Conservation (phyloP, 2,113 vertebrate species). For the Heptranchias perlo region DNA sequence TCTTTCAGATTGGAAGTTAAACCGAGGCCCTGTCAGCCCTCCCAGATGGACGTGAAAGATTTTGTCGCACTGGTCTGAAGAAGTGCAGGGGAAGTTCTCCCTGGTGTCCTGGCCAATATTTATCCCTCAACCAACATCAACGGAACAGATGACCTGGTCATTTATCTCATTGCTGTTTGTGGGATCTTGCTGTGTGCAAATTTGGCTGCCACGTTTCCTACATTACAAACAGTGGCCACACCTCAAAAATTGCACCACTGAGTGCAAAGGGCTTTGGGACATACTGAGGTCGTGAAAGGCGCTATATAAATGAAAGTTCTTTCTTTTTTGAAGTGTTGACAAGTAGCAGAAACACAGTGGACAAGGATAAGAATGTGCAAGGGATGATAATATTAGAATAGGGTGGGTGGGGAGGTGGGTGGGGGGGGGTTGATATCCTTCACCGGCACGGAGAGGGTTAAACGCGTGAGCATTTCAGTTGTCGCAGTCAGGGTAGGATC, state of each 20-base stretch:
- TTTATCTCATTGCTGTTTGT: too few species aligned
- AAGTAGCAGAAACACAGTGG: background rate
- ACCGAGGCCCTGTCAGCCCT: too few species aligned
- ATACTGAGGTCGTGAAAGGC: background rate
- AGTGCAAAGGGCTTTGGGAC: background rate
- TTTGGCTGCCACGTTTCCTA: background rate
- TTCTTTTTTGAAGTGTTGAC: background rate
- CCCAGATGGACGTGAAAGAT: too few species aligned
- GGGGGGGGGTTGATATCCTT: background rate
- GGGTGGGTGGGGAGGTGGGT: background rate
- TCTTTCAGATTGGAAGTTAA: too few species aligned
- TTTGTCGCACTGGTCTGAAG: too few species aligned
- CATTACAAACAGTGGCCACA: background rate
- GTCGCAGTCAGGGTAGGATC: background rate
- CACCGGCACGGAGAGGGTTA: background rate
- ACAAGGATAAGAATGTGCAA: background rate
- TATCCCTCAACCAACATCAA: too few species aligned
- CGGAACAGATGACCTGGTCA: too few species aligned
- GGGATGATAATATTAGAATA: background rate
- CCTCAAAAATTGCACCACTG: background rate
- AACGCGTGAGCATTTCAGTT: background rate
- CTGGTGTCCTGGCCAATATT: too few species aligned
- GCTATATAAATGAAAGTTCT: background rate
- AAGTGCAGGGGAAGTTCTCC: too few species aligned
- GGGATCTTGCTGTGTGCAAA: background rate